These are phyloP conservation scores for Lepidocolaptes lacrymiger DNA, from an alignment of 2,797 vertebrate genomes.

Conservation along the genomic window DNA sequence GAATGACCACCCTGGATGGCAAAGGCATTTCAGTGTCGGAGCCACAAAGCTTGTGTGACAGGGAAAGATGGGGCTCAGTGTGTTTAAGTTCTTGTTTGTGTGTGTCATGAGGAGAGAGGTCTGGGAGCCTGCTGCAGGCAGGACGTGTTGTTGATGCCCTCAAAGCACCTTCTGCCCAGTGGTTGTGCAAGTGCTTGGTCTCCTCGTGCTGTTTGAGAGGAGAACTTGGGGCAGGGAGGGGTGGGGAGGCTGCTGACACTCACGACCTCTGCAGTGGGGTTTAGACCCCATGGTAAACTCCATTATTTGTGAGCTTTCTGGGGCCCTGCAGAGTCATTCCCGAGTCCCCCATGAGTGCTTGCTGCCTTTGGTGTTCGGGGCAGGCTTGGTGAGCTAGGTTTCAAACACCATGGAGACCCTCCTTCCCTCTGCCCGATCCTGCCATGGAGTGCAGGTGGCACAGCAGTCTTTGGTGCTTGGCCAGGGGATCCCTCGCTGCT, in stretches of 20 bases:
- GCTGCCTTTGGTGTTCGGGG: background rate
- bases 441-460: background rate
- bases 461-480: rapidly evolving
- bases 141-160: background rate
- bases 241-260: background rate
- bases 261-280: background rate
- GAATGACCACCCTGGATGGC: background rate
- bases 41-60: rapidly evolving
- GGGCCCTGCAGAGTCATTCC: background rate
- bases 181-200: background rate
- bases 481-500: rapidly evolving
- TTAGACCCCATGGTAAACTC: background rate
- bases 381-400: background rate
- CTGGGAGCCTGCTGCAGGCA: background rate
- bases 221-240: background rate
- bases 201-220: rapidly evolving
- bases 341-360: background rate
- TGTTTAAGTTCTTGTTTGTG: background rate
- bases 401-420: rapidly evolving
- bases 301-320: background rate
- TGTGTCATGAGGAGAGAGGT: rapidly evolving
- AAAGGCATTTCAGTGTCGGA: background rate
- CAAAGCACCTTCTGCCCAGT: background rate
- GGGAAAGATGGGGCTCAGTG: background rate
- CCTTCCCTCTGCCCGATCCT: rapidly evolving